A percentile compares a stretch with the other conserved stretches of the same genome.
phyloP scores from a whole-genome alignment of 2,888 invertebrate species.

The Plebejus argus region DNA sequence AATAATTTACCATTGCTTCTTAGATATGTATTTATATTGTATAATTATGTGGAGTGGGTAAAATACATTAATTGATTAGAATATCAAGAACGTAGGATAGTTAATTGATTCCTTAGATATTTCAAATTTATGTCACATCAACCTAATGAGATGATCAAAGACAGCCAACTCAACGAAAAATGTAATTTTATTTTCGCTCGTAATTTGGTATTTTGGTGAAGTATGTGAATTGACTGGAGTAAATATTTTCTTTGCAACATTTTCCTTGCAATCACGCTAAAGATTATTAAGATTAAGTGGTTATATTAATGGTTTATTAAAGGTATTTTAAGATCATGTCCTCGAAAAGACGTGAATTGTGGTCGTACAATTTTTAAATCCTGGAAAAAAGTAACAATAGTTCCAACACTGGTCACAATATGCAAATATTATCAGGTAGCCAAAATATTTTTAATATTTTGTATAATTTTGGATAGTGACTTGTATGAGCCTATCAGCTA shows the following conservation, averaged over 20 bases:
- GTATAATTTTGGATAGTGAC: background rate
- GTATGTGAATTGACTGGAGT: no score
- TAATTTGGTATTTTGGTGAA: background rate
- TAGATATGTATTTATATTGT: no score
- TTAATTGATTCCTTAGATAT: no score
- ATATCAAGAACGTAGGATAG: no score
- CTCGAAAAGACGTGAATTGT: background rate
- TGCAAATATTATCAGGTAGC: conserved; percentile 28
- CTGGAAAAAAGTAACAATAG: background rate
- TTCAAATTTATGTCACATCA: background rate
- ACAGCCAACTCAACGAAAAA: background rate
- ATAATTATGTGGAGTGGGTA: no score
- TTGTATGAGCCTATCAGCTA: background rate
- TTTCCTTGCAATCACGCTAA: background rate
- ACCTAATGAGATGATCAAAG: background rate
- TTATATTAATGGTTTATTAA: no score
- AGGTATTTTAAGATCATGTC: background rate
- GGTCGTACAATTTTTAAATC: background rate
- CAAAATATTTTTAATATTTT: background rate
- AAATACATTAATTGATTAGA: no score
- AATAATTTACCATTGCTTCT: no score
- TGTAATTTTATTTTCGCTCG: background rate
- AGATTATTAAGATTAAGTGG: background rate
- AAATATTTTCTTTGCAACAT: background rate
- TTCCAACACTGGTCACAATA: background rate